Evolutionary conservation across 64 coral and sea anemone species (phyloP), one percentile per base, ranked within the genome.

Genomic region (Pachyseris speciosa): DNA sequence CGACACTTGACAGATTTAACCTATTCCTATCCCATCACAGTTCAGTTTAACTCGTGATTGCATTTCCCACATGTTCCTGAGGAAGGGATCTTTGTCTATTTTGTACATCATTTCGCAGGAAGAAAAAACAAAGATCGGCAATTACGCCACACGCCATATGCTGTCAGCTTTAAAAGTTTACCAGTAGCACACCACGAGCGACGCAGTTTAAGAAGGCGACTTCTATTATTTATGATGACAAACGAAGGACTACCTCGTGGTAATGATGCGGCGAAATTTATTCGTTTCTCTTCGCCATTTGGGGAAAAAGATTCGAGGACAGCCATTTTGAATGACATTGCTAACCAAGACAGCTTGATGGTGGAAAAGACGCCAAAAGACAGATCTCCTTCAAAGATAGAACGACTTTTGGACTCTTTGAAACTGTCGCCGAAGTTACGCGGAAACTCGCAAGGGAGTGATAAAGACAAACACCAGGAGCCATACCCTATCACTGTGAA

Each of bases 381-480:
- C 8, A 60, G 19, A 26, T 37, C 77, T 37, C 9, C 53, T 19
- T 81, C 77, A 60, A 34, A 17, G 4, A 37, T 81, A 61, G 29
- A 81, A 24, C 51, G 77, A 36, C 8, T 81, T 20, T 27, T 81
- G 30, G 77, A 63, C 55, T 81, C 77, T 59, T 81, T 81, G 20
- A 81, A 61, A n/a, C 25, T 81, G 34, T 81, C 77, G 5, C 32
- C 77, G 8, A 81, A 81, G 33, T 61, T 33, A 22, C 53, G 51
- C 13, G 32, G 77, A 13, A 33, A 28, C 19, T 37, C 49, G 17
- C 9, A 22, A 79, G 48, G 15, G 57, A 79, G 37, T 22, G 49
- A 34, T 4, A 24, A 53, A 6, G 29, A 57, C 12, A 79, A 79
- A 57, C 30, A 12, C 28, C 10, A 22, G 13, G 50, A 36, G 50